Percentiles rank a stretch among this genome's conserved stretches.
Conservation (phyloP, 2,888 invertebrate species). For the Crematogaster levior region DNA sequence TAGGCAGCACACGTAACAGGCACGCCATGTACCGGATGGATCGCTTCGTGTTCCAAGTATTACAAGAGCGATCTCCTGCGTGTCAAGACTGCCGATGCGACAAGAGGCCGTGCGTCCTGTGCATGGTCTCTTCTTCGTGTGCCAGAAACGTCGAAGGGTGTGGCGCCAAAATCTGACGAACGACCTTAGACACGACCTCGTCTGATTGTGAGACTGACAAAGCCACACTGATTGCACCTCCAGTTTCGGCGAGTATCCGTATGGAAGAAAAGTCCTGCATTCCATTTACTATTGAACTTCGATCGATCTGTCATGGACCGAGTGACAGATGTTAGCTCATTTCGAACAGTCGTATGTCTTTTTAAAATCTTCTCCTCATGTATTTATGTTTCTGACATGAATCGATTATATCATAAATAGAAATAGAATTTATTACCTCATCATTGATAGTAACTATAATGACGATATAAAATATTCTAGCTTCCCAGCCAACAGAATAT, state of each 20-base stretch:
- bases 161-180: slow-evolving; percentile 70
- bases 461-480: no score
- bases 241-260: neutral
- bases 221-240: neutral
- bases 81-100: slow-evolving; percentile 74
- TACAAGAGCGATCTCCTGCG: slow-evolving; percentile 77
- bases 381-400: neutral
- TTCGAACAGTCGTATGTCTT: neutral
- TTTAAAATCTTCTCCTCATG: neutral
- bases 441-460: no score
- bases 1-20: slow-evolving; percentile 59
- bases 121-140: slow-evolving; percentile 55
- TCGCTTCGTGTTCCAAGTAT: slow-evolving; percentile 79
- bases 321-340: neutral
- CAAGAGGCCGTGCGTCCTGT: slow-evolving; percentile 37
- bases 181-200: slow-evolving; percentile 71
- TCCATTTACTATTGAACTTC: neutral
- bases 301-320: neutral
- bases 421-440: no score
- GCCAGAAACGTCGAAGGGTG: slow-evolving; percentile 70
- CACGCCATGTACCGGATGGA: slow-evolving; percentile 71
- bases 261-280: neutral
- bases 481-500: no score
- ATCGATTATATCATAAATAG: no score
- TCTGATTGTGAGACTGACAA: slow-evolving; percentile 13